These are phyloP conservation scores for Myiopsitta monachus DNA, from an alignment of 2,113 vertebrate species.

Conservation along the genomic window DNA sequence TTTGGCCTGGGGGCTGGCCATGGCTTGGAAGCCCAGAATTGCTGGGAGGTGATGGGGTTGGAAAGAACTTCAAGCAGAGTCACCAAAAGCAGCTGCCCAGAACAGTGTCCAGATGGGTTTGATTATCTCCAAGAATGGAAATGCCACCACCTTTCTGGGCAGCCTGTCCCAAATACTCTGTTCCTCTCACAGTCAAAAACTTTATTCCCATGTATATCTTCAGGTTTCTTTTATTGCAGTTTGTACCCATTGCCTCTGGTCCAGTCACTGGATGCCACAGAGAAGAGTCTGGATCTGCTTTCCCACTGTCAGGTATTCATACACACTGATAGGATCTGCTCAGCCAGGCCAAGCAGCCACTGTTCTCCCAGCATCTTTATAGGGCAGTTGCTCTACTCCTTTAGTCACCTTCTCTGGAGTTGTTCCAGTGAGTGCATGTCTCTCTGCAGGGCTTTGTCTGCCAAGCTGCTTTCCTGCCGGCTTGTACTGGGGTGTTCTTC, in stretches of 20 bases:
- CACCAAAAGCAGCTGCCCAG: not conserved
- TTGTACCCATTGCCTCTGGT: not conserved
- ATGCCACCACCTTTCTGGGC: not conserved
- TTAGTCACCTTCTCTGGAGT: not conserved
- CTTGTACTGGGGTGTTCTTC: accelerated
- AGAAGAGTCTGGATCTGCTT: not conserved
- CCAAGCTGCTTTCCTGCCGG: not conserved
- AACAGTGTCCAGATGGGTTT: accelerated
- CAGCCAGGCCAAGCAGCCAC: not conserved
- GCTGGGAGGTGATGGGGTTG: not conserved
- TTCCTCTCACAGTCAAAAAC: not conserved
- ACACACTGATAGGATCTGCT: too few relatives aligned
- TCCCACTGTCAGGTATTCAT: not conserved
- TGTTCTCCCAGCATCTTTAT: not conserved
- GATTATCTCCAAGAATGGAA: not conserved
- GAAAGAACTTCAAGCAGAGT: not conserved
- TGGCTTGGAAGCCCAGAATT: not conserved
- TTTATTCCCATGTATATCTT: not conserved
- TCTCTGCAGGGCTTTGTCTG: not conserved
- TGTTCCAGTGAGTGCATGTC: not conserved
- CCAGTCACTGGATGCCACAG: not conserved
- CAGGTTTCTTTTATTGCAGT: not conserved
- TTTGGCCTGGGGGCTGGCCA: not conserved
- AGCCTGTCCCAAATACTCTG: not conserved
- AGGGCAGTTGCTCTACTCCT: not conserved